Conservation (phyloP, 2,888 invertebrate species). For the Thysanoteuthis rhombus region DNA sequence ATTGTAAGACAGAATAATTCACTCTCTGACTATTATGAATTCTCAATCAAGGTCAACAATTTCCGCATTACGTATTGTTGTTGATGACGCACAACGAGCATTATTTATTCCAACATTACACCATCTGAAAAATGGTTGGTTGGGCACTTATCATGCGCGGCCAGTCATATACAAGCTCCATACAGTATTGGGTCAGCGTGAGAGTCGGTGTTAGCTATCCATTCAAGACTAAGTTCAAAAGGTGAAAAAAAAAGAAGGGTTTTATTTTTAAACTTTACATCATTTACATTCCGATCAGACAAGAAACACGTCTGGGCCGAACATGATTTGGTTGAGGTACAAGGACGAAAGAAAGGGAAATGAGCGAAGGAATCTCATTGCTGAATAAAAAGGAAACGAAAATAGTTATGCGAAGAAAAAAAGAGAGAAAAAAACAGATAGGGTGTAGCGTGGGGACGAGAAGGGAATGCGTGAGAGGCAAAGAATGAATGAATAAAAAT, state of each 20-base stretch:
- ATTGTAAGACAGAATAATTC: too few relatives aligned
- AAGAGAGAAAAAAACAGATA: not conserved
- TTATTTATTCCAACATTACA: not conserved
- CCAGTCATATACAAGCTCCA: not conserved
- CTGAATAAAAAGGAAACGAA: not conserved
- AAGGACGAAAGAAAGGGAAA: not conserved
- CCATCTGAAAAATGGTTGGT: too few relatives aligned
- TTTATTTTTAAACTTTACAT: slow-evolving; percentile 12
- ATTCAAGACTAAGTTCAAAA: not conserved
- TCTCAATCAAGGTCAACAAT: not conserved
- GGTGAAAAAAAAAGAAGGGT: not conserved
- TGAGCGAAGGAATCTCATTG: not conserved
- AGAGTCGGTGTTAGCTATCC: not conserved
- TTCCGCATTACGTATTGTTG: not conserved
- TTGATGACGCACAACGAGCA: too few relatives aligned
- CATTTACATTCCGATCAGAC: not conserved
- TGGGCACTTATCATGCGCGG: not conserved
- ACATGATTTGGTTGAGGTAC: slow-evolving; percentile 12
- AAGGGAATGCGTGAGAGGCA: not conserved
- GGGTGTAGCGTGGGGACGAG: not conserved
- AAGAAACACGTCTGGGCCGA: not conserved
- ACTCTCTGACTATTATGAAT: too few relatives aligned
- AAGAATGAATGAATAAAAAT: not conserved
- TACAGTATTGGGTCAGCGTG: too few relatives aligned
- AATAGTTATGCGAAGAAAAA: not conserved